Percentiles rank a stretch among this genome's conserved stretches.
Evolutionary conservation across 2,888 invertebrate genomes (phyloP).

Genomic region (Muschampia plurimacula): DNA sequence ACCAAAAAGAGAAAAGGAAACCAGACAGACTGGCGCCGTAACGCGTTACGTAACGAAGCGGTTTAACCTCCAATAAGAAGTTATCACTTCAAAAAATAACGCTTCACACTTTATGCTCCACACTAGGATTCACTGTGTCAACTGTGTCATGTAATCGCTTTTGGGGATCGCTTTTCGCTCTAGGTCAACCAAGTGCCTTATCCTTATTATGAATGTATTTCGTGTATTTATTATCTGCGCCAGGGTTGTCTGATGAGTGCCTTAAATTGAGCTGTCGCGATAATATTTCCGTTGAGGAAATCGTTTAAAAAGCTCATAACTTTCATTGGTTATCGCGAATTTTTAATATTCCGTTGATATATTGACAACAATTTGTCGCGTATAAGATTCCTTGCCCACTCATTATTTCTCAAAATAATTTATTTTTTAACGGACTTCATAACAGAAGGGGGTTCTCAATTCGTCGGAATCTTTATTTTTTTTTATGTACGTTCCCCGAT

Average conservation of each 20-base stretch:
- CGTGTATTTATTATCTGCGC: neutral
- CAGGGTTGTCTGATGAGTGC: slow-evolving; percentile 9
- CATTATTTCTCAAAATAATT: neutral
- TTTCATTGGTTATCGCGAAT: neutral
- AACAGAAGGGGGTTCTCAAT: too few species aligned
- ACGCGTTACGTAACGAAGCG: too few species aligned
- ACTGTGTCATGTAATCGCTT: too few species aligned
- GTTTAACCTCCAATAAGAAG: too few species aligned
- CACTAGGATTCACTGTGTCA: too few species aligned
- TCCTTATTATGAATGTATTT: neutral
- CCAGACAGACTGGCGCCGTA: too few species aligned
- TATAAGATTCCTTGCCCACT: neutral
- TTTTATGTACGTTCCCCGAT: too few species aligned
- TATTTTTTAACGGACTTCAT: too few species aligned
- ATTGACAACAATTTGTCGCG: slow-evolving; percentile 1
- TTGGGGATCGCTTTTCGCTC: neutral
- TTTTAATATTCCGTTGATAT: slow-evolving; percentile 5
- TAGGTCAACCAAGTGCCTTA: neutral
- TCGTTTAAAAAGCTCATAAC: neutral
- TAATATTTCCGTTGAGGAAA: slow-evolving; percentile 6
- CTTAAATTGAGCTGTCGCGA: slow-evolving; percentile 9
- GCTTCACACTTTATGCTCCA: too few species aligned
- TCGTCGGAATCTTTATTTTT: too few species aligned
- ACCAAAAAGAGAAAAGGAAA: too few species aligned
- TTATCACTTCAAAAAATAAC: too few species aligned